These are phyloP conservation scores for Garra rufa DNA, from an alignment of 2,113 vertebrate species.

Conservation along the genomic window DNA sequence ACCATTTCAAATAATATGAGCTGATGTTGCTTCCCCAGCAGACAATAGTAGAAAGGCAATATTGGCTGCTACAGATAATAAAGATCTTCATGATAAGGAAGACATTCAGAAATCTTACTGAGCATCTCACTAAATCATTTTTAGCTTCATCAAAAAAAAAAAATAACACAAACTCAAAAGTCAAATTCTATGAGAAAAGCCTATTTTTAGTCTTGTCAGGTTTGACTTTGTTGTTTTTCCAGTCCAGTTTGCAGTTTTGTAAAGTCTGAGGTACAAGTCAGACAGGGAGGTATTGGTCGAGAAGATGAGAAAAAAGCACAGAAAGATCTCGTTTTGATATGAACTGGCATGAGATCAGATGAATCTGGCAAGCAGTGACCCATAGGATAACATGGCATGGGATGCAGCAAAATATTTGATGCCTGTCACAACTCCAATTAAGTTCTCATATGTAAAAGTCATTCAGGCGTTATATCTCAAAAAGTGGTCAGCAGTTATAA, in stretches of 20 bases:
- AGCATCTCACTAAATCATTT: too few species aligned
- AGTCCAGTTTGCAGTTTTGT: neutral
- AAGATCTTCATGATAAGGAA: neutral
- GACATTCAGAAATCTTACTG: neutral
- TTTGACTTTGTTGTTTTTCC: neutral
- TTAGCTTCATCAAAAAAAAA: too few species aligned
- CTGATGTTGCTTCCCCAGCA: neutral
- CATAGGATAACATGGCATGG: neutral
- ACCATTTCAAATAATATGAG: neutral
- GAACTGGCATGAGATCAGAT: slow-evolving; percentile 64
- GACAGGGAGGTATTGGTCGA: slow-evolving; percentile 40
- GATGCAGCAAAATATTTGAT: slow-evolving; percentile 25
- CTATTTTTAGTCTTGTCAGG: neutral
- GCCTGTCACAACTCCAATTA: slow-evolving; percentile 41
- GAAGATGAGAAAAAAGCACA: slow-evolving; percentile 29
- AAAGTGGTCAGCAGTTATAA: too few species aligned
- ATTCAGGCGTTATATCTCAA: neutral
- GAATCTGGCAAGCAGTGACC: slow-evolving; percentile 28
- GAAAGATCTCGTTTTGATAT: slow-evolving; percentile 53
- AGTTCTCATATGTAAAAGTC: neutral
- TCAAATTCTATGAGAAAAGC: too few species aligned
- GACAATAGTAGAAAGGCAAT: neutral
- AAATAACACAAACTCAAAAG: neutral
- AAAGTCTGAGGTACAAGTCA: neutral
- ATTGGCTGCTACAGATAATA: neutral